phyloP scores from a whole-genome alignment of 2,113 vertebrate species.

The Crotalus viridis region DNA sequence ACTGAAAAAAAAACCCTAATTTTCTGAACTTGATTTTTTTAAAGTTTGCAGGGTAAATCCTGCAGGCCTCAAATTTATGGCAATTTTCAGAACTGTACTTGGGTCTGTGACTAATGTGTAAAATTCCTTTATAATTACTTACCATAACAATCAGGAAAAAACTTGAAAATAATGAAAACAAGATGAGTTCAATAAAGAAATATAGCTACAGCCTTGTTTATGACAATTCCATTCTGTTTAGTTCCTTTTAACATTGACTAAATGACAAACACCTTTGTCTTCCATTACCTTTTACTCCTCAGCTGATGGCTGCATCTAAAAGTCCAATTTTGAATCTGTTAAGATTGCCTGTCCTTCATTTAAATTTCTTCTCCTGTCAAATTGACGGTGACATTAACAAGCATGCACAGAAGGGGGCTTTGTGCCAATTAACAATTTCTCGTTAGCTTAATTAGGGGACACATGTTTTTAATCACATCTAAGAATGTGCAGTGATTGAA shows the following conservation, averaged over 20 bases:
- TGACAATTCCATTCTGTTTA: rapidly evolving
- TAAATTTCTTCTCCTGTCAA: slow-evolving; percentile 67
- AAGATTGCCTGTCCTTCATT: slow-evolving; percentile 66
- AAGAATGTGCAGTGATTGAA: slow-evolving; percentile 72
- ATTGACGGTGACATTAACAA: slow-evolving; percentile 76
- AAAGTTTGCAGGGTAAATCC: not conserved
- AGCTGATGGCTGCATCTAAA: not conserved
- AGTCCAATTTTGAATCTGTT: slow-evolving; percentile 8
- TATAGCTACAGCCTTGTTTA: not conserved
- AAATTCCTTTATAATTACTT: not conserved
- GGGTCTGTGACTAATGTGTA: not conserved
- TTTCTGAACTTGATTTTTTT: not conserved
- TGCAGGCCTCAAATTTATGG: not conserved
- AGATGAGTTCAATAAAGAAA: not conserved
- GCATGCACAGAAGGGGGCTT: slow-evolving; percentile 65
- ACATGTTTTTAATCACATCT: slow-evolving; percentile 85
- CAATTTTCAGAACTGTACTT: not conserved
- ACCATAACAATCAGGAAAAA: slow-evolving; percentile 4
- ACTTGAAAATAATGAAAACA: not conserved
- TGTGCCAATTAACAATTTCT: slow-evolving; percentile 79
- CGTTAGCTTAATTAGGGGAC: slow-evolving; percentile 84
- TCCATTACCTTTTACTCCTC: not conserved
- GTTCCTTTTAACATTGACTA: not conserved
- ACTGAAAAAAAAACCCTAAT: not conserved
- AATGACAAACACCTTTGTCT: not conserved